A percentile compares a stretch with the other conserved stretches of the same genome.
Evolutionary conservation across 2,888 invertebrate genomes (phyloP).

Genomic region (Tinea semifulvella): DNA sequence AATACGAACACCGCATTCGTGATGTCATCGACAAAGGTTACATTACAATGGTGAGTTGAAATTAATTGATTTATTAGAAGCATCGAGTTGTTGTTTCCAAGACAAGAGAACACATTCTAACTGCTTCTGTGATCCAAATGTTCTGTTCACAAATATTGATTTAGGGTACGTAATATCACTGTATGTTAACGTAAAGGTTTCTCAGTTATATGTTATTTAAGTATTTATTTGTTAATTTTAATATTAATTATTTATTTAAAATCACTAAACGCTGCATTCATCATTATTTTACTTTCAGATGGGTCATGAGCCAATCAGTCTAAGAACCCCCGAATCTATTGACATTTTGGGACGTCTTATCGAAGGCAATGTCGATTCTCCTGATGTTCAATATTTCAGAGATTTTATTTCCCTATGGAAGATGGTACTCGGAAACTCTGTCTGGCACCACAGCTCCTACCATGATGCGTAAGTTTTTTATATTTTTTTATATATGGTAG

Average conservation of each 20-base stretch:
- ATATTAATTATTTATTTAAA: slow-evolving; percentile 2
- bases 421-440: slow-evolving; percentile 65
- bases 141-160: too few relatives aligned
- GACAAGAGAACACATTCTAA: too few relatives aligned
- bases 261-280: too few relatives aligned
- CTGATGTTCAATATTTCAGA: slow-evolving; percentile 67
- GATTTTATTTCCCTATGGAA: slow-evolving; percentile 65
- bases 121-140: too few relatives aligned
- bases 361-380: slow-evolving; percentile 70
- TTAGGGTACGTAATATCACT: too few relatives aligned
- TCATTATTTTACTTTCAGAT: slow-evolving; percentile 26
- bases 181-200: too few relatives aligned
- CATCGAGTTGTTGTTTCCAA: too few relatives aligned
- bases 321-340: slow-evolving; percentile 69
- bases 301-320: slow-evolving; percentile 62
- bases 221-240: neutral
- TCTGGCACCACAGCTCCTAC: slow-evolving; percentile 24
- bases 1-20: slow-evolving; percentile 64
- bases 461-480: slow-evolving; percentile 34
- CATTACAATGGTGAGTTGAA: slow-evolving; percentile 42
- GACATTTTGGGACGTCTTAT: slow-evolving; percentile 72
- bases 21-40: slow-evolving; percentile 69
- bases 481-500: neutral
- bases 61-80: too few relatives aligned
- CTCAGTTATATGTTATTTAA: neutral